Percentiles rank a stretch among this genome's conserved stretches.
These are phyloP conservation scores for Pogoniulus pusillus DNA, from an alignment of 2,797 vertebrate genomes.

Conservation along the genomic window DNA sequence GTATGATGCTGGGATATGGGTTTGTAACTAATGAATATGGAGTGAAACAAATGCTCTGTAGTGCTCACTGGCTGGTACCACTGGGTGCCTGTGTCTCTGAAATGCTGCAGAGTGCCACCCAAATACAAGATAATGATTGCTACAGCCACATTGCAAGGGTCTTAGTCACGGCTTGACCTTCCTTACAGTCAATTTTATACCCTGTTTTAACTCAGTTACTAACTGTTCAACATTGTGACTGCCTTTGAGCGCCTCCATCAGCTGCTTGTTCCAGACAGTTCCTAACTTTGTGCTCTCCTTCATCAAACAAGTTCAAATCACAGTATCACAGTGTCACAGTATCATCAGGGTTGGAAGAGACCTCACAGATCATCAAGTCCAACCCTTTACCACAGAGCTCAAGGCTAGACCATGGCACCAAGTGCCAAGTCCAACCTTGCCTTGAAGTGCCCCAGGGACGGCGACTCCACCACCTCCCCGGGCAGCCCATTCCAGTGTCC, in stretches of 20 bases:
- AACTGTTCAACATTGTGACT: not conserved
- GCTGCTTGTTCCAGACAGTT: not conserved
- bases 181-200: not conserved
- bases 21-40: not conserved
- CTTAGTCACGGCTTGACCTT: not conserved
- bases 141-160: not conserved
- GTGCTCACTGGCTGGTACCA: not conserved
- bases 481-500: too few relatives aligned
- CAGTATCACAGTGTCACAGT: too few relatives aligned
- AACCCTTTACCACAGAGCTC: too few relatives aligned
- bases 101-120: not conserved
- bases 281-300: not conserved
- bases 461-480: too few relatives aligned
- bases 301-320: not conserved
- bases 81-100: not conserved
- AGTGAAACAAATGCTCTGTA: not conserved
- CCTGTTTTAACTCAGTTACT: not conserved
- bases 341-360: too few relatives aligned
- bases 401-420: too few relatives aligned
- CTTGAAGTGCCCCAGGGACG: too few relatives aligned
- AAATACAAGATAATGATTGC: not conserved
- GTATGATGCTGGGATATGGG: not conserved
- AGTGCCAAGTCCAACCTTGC: too few relatives aligned
- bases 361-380: too few relatives aligned
- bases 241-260: not conserved